Evolutionary conservation across 1,140 invertebrate species (phyloP), one percentile per base, ranked within the genome.

Genomic region (Teleogryllus occipitalis): DNA sequence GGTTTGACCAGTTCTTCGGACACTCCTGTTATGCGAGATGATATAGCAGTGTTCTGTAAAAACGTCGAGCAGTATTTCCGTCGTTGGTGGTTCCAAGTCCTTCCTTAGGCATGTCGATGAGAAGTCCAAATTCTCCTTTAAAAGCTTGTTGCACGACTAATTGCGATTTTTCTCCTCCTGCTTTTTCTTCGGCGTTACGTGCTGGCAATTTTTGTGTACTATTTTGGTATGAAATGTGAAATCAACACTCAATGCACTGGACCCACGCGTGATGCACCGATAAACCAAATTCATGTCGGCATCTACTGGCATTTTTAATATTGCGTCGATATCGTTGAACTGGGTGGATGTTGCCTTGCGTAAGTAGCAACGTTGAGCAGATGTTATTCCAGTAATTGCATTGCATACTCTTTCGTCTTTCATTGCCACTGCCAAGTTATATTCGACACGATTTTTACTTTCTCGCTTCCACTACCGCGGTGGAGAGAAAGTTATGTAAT

Each of bases 81-180:
- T 86, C 84, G 84, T 86, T 87, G 8, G 83, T 84, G 79, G 82
- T 86, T 12, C 84, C 86, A 77, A 80, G 83, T 47, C 85, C 85
- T 75, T 15, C 83, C 79, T 84, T 85, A 78, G 83, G 83, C 73
- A 81, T 82, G 81, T 86, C 85, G 2, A 86, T 82, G 7, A 82
- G n/a, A 14, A 83, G 77, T 22, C 82, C 81, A 22, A 83, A 76
- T 81, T 82, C 10, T 54, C n/a, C n/a, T 65, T 65, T 65, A 14
- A 65, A 65, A 0, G 80, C 12, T 78, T 80, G 80, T 21, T 83
- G 82, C 2, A 15, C 78, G 47, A 81, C 27, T 81, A 82, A 81
- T n/a, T 83, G 82, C 81, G 80, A 54, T 77, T 77, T 84, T 78
- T 80, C 82, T 47, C 82, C 75, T 79, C 78, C 54, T 77, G 49